Evolutionary conservation across 2,888 invertebrate genomes (phyloP).

Genomic region (Yponomeuta evonymella): DNA sequence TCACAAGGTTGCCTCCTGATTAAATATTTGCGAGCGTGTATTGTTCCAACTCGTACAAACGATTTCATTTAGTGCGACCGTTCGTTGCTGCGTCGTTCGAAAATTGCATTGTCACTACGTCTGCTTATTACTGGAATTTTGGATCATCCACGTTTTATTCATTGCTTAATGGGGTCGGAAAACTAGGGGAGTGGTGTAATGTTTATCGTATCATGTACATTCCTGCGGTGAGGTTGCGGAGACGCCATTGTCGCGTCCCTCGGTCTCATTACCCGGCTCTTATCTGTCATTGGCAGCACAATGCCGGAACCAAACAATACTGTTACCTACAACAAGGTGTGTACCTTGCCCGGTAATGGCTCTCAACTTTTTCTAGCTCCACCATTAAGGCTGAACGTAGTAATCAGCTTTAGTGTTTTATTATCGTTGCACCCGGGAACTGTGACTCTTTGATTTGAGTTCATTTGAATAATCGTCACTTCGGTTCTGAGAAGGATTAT

Average conservation of each 20-base stretch:
- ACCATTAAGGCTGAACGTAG: slow-evolving; percentile 3
- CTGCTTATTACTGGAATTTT: neutral
- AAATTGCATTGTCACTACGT: neutral
- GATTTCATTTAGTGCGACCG: slow-evolving; percentile 1
- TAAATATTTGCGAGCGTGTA: slow-evolving; percentile 8
- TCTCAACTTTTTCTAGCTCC: slow-evolving; percentile 18
- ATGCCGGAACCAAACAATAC: slow-evolving; percentile 53
- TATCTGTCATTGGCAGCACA: slow-evolving; percentile 71
- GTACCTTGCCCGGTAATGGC: slow-evolving; percentile 40
- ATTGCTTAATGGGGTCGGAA: neutral
- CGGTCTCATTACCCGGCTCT: slow-evolving; percentile 56
- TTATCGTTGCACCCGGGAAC: slow-evolving; percentile 7
- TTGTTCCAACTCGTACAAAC: slow-evolving; percentile 8
- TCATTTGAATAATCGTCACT: slow-evolving; percentile 2
- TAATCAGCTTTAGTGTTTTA: slow-evolving; percentile 1
- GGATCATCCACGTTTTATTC: neutral
- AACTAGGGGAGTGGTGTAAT: slow-evolving; percentile 13
- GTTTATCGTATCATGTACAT: slow-evolving; percentile 25
- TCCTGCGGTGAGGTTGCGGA: slow-evolving; percentile 34
- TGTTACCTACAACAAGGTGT: slow-evolving; percentile 36
- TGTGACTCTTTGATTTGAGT: neutral
- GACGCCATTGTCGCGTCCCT: slow-evolving; percentile 50
- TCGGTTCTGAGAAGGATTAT: neutral
- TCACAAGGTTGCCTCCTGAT: slow-evolving; percentile 12
- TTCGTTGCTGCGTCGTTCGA: neutral